Conservation (phyloP, 2,888 invertebrate species). For the Drosophila borborema region DNA sequence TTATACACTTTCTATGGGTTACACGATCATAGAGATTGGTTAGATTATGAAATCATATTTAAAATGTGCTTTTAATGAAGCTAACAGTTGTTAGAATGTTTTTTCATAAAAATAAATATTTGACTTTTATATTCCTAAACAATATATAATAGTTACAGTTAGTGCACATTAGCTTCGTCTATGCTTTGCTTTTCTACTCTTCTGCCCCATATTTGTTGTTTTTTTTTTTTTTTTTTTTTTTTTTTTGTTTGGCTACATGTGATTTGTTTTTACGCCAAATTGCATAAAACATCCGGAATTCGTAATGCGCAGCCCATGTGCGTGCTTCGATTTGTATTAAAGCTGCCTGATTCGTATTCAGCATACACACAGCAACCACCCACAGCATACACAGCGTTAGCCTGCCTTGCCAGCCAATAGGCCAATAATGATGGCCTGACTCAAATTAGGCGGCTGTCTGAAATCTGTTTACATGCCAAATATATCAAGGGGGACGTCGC, state of each 20-base stretch:
- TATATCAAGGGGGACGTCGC: constrained; percentile 15
- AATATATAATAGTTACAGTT: not conserved
- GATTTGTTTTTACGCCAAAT: constrained; percentile 75
- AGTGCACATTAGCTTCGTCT: not conserved
- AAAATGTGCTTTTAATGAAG: not conserved
- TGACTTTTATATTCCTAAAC: no score
- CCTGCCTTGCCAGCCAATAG: constrained; percentile 25
- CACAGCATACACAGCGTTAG: not conserved
- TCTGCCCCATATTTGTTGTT: not conserved
- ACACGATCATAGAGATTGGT: not conserved
- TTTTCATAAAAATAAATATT: not conserved
- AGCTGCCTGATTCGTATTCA: constrained; percentile 56
- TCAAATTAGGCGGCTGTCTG: constrained; percentile 62
- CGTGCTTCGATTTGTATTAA: constrained; percentile 64
- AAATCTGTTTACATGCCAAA: constrained; percentile 57
- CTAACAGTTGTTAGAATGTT: not conserved
- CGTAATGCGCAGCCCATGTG: constrained; percentile 47
- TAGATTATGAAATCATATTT: not conserved
- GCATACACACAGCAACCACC: constrained; percentile 19
- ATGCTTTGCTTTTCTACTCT: not conserved
- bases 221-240: constrained; percentile 15
- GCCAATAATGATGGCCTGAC: constrained; percentile 64
- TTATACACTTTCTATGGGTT: constrained; percentile 8
- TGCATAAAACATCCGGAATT: constrained; percentile 65
- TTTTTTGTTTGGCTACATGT: constrained; percentile 46